A percentile compares a stretch with the other conserved stretches of the same genome.
Evolutionary conservation across 1,140 invertebrate species (phyloP).

Genomic region (Teleopsis dalmanni): DNA sequence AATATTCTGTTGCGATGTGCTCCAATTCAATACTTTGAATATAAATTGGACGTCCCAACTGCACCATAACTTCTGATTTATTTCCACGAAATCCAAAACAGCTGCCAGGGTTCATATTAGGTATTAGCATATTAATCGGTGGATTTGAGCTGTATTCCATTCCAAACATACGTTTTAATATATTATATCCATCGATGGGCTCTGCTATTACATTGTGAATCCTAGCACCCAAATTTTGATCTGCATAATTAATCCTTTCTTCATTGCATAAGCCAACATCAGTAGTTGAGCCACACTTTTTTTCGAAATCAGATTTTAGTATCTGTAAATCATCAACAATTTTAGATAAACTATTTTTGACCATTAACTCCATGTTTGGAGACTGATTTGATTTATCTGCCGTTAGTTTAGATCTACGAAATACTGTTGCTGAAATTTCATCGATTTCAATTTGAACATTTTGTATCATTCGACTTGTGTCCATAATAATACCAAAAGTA

Average conservation of each 20-base stretch:
- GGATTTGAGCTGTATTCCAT: conserved; percentile 23
- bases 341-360: no score
- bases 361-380: no score
- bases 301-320: no score
- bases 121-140: conserved; percentile 25
- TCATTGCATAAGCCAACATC: no score
- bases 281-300: no score
- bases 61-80: conserved; percentile 22
- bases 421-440: no score
- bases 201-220: conserved; percentile 6
- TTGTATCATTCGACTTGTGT: no score
- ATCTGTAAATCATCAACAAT: no score
- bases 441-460: no score
- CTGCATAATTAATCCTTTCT: conserved; percentile 26
- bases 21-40: conserved; percentile 22
- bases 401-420: no score
- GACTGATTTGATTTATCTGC: no score
- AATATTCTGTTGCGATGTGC: conserved; percentile 25
- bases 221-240: background rate
- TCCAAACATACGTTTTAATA: conserved; percentile 13
- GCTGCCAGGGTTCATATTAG: conserved; percentile 21
- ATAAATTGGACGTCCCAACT: conserved; percentile 13
- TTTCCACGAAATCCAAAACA: conserved; percentile 25
- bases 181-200: conserved; percentile 5
- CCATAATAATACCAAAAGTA: no score